phyloP scores from a whole-genome alignment of 2,888 invertebrate genomes.

The Alloplasta piceator region DNA sequence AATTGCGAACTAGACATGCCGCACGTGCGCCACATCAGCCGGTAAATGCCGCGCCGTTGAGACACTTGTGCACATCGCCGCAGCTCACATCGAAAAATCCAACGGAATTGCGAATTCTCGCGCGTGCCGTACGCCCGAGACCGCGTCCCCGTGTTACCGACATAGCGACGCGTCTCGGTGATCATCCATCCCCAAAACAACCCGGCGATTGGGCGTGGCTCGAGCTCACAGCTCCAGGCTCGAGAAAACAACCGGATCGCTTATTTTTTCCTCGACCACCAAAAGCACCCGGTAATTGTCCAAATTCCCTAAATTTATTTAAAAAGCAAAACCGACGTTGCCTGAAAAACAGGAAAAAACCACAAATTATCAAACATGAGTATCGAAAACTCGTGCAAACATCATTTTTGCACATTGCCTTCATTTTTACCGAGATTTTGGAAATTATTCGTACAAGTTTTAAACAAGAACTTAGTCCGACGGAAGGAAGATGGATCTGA shows the following conservation, averaged over 20 bases:
- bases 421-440: too few species aligned
- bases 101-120: slow-evolving; percentile 78
- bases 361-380: too few species aligned
- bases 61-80: slow-evolving; percentile 82
- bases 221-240: slow-evolving; percentile 88
- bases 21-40: slow-evolving; percentile 93
- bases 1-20: slow-evolving; percentile 92
- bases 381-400: too few species aligned
- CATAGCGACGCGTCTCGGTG: slow-evolving; percentile 89
- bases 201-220: slow-evolving; percentile 88
- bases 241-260: slow-evolving; percentile 91
- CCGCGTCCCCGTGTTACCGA: slow-evolving; percentile 85
- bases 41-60: slow-evolving; percentile 79
- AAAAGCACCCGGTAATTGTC: slow-evolving; percentile 89
- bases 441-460: too few species aligned
- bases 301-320: too few species aligned
- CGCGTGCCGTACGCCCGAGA: slow-evolving; percentile 79
- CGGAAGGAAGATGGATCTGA: too few species aligned
- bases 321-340: too few species aligned
- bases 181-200: slow-evolving; percentile 83
- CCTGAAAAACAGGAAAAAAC: too few species aligned
- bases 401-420: too few species aligned
- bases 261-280: slow-evolving; percentile 96
- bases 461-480: too few species aligned
- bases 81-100: slow-evolving; percentile 79